Conservation (phyloP, 2,888 invertebrate genomes). For the Drosophila fulvimacula region DNA sequence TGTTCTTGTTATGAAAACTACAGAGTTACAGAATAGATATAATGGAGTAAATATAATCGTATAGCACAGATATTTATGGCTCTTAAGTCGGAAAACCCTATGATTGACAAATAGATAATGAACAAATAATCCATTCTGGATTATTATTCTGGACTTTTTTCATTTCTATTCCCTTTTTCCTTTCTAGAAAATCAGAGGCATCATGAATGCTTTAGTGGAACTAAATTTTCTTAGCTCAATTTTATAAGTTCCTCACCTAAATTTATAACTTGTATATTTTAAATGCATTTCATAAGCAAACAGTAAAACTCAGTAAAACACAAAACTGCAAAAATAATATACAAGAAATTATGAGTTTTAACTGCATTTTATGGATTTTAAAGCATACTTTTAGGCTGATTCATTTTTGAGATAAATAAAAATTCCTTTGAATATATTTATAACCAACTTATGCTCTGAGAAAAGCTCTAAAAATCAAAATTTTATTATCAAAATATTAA, state of each 20-base stretch:
- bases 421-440: too few relatives aligned
- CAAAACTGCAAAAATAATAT: background rate
- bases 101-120: too few relatives aligned
- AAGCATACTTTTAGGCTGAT: conserved; percentile 25
- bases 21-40: background rate
- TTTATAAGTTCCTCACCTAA: background rate
- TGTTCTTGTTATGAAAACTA: background rate
- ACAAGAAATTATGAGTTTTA: background rate
- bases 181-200: too few relatives aligned
- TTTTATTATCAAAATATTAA: too few relatives aligned
- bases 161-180: too few relatives aligned
- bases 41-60: background rate
- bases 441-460: too few relatives aligned
- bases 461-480: too few relatives aligned
- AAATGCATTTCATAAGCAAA: background rate
- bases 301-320: background rate
- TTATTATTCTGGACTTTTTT: too few relatives aligned
- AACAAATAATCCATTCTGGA: background rate
- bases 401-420: too few relatives aligned
- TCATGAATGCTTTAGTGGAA: background rate
- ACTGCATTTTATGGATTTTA: background rate
- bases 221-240: background rate
- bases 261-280: background rate
- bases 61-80: background rate
- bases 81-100: background rate